Evolutionary conservation across 2,113 vertebrate species (phyloP), one percentile per base, ranked within the genome.

Genomic region (Microtus montanus): DNA sequence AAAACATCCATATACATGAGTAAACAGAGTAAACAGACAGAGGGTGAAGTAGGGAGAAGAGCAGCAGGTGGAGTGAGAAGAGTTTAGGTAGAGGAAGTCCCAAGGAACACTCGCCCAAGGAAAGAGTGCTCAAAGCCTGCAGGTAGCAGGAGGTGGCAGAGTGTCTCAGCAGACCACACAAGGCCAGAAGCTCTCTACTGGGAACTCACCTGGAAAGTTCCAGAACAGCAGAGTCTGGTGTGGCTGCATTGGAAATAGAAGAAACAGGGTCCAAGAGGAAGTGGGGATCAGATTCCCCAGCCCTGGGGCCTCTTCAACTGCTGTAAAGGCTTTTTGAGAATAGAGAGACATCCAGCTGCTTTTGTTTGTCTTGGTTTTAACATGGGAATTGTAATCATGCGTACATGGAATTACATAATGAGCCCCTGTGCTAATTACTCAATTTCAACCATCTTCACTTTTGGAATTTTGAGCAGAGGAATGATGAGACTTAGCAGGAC

Each of bases 401-500:
- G 44, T 19, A 84, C 84, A 58, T 30, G 80, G 63, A 85, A 63
- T 22, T 78, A 24, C 49, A 26, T 66, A 61, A 38, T 12, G 35
- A 85, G 52, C 35, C 28, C 70, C n/a, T 80, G 66, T 66, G 10
- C 52, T 58, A 54, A 52, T 80, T 83, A 33, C 47, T 92, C 71
- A 63, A 28, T 41, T 83, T 91, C 84, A 44, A 79, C 8, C 35
- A 30, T 85, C 91, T 95, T 93, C 22, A 22, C n/a, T 93, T 89
- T 90, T 2, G 58, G 71, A 70, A 24, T 90, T 91, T 73, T 79
- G 77, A 95, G 58, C 70, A 52, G 77, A 80, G 64, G 68, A 78
- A 52, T 28, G 61, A 52, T 44, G 66, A 89, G 80, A 38, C 8
- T 30, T 66, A 30, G 58, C 80, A 13, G 49, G 70, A 83, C 74